Base-by-base conservation (phyloP, 2,888 invertebrate species). In the Nomada lathburiana region DNA sequence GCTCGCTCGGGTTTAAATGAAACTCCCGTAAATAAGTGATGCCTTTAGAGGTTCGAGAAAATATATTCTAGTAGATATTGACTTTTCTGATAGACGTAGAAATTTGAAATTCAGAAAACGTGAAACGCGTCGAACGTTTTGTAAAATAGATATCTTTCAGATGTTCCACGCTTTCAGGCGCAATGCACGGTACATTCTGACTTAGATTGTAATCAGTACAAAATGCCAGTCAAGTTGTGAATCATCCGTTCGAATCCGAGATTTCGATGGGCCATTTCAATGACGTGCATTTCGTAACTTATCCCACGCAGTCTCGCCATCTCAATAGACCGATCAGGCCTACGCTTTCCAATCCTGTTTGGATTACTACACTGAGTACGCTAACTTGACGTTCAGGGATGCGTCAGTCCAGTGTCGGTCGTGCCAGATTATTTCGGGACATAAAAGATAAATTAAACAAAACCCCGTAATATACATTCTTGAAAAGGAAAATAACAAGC, bases 1-100 rank as follows among this genome's bases (percentile, higher is more conserved):
- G 75, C 59, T 64, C 44, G 65, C 77, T 60, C 44, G 44, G 52
- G 75, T 53, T 75, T 75, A 75, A 75, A 77, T 44, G 77, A 52
- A 65, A 29, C 77, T 60, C 75, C 36, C 60, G 65, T 75, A 36
- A 36, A 36, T 9, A 36, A 36, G 7, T 36, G 7, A 36, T 7
- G 36, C 7, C 1, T 36, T 36, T 0, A 7, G 7, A 7, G 36
- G 36, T 36, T 36, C 1, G 36, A 36, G 36, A 1, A 36, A 36
- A 36, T 36, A 36, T 36, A 36, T 36, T 36, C 36, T 36, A 36
- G 7, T 36, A 36, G 7, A 36, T 36, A 36, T 36, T 36, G 7
- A 36, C 7, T 29, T 29, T 29, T 29, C 29, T 29, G 29, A 0
- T 29, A 3, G 29, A 29, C 3, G 29, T 29, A 4, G 29, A 29